phyloP scores from a whole-genome alignment of 2,797 vertebrate species.

The Manis crassicaudata region DNA sequence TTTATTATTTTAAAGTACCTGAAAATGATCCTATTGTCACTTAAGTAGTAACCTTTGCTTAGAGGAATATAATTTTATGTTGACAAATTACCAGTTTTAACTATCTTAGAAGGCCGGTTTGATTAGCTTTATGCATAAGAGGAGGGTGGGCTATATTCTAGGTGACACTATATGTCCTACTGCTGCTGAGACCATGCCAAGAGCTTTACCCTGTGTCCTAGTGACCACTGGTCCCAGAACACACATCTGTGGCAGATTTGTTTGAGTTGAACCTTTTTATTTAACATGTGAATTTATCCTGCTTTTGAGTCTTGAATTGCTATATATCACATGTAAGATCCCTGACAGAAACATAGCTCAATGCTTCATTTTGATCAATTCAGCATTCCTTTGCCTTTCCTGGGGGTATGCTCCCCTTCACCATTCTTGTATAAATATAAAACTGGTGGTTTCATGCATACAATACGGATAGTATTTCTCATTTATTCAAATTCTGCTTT shows the following conservation, averaged over 20 bases:
- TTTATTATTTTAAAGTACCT: slow-evolving; percentile 31
- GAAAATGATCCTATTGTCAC: neutral
- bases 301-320: neutral
- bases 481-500: slow-evolving; percentile 31
- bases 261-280: slow-evolving; percentile 29
- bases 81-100: neutral
- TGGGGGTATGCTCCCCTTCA: neutral
- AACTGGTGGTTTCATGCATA: neutral
- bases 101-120: neutral
- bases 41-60: neutral
- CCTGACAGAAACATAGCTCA: neutral
- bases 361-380: neutral
- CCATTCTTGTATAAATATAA: neutral
- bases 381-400: neutral
- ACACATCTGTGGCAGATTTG: neutral
- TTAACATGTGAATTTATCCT: slow-evolving; percentile 4
- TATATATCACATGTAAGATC: neutral
- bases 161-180: fast-evolving
- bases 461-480: neutral
- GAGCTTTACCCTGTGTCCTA: neutral
- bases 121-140: neutral
- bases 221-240: neutral
- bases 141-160: neutral
- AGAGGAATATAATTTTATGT: neutral
- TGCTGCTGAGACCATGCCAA: neutral